Evolutionary conservation across 2,797 vertebrate species (phyloP).

Genomic region (Clarias pachynema): DNA sequence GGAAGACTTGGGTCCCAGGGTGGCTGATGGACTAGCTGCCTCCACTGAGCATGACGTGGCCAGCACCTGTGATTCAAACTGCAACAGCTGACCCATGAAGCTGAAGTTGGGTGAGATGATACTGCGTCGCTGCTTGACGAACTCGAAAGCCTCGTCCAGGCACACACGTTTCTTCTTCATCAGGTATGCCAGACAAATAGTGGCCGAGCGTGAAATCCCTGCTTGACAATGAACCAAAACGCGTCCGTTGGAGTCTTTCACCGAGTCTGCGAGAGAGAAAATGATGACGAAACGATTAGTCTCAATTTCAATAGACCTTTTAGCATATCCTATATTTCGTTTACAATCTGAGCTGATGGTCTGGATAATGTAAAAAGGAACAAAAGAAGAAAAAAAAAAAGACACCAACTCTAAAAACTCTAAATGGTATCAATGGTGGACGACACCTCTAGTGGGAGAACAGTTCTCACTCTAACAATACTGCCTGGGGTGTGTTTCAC

Average conservation of each 20-base stretch:
- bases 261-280: conserved; percentile 68
- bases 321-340: background rate
- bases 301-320: background rate
- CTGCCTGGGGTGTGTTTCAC: conserved; percentile 48
- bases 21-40: conserved; percentile 65
- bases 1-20: conserved; percentile 73
- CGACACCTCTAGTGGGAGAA: conserved; percentile 11
- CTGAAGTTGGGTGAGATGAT: conserved; percentile 86
- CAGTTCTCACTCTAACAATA: conserved; percentile 22
- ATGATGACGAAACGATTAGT: background rate
- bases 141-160: conserved; percentile 83
- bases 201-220: conserved; percentile 83
- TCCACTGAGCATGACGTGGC: conserved; percentile 78
- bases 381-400: background rate
- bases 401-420: background rate
- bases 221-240: conserved; percentile 84
- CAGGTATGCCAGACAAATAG: conserved; percentile 84
- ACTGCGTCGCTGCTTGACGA: conserved; percentile 80
- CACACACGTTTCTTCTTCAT: conserved; percentile 82
- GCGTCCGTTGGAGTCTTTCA: conserved; percentile 77
- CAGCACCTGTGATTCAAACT: conserved; percentile 83
- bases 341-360: background rate
- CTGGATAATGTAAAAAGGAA: background rate
- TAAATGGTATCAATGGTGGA: background rate
- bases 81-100: conserved; percentile 85